Base-by-base conservation (phyloP, 2,797 vertebrate genomes). In the Pyrocephalus nanus region DNA sequence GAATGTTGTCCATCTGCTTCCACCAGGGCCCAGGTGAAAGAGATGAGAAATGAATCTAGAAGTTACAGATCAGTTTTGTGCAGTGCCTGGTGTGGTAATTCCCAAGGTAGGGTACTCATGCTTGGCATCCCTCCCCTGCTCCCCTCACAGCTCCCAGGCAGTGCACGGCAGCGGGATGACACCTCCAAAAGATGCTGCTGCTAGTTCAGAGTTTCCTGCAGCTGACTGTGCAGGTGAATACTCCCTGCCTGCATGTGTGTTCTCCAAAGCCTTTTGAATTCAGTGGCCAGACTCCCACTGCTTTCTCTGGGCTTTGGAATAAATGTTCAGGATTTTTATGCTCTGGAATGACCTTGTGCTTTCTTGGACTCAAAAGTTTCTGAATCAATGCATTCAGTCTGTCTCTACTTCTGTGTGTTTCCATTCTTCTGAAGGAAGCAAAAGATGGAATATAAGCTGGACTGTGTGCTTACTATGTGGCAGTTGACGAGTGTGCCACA, bases 401-500 rank as follows among this genome's bases (percentile, higher is more conserved):
- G 70, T 70, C 73, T 83, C 18, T 79, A 26, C 81, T 92, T 90
- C 67, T 86, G 32, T 34, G 27, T 75, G 22, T 92, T 96, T 94
- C 84, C 54, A 74, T 76, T 92, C 65, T 88, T 92, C 76, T 92
- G 69, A 84, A 85, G 45, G 53, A 89, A 86, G 47, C 18, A 86
- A 53, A 75, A 53, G 45, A 42, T 43, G 77, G 58, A 95, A 85
- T 85, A 75, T 27, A 50, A 84, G 55, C 72, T 96, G 85, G 82
- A 85, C 43, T 72, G 11, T 12, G 5, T 82, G 18, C 64, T 90
- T 90, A 51, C 73, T 92, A 82, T 96, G 94, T 95, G 95, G 94
- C 96, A 93, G 80, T n/a, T 48, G 36, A 22, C 38, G 29, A 6
- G 17, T 50, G 30, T 61, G 69, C 74, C 58, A 90, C 80, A 66